Evolutionary conservation across 2,888 invertebrate genomes (phyloP).

Genomic region (Nomada fucata): DNA sequence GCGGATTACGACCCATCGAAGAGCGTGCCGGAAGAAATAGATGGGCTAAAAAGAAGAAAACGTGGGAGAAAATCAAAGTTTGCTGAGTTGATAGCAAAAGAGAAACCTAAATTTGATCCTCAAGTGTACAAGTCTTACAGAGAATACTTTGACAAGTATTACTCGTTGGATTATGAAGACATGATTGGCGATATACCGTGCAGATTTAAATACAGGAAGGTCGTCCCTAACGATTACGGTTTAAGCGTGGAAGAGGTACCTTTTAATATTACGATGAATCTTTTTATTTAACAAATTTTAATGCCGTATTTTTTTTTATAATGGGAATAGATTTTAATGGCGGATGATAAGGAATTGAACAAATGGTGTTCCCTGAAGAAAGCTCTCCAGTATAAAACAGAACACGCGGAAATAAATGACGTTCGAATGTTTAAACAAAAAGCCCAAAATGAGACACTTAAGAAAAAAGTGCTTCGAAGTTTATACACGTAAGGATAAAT

Average conservation of each 20-base stretch:
- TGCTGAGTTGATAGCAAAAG: slow-evolving; percentile 88
- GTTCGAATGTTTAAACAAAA: slow-evolving; percentile 90
- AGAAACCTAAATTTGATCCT: slow-evolving; percentile 95
- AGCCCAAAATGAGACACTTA: slow-evolving; percentile 89
- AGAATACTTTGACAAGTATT: slow-evolving; percentile 97
- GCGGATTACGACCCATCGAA: slow-evolving; percentile 90
- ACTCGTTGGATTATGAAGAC: slow-evolving; percentile 97
- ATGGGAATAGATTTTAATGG: slow-evolving; percentile 90
- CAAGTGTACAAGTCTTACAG: slow-evolving; percentile 89
- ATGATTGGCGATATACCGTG: slow-evolving; percentile 96
- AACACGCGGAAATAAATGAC: slow-evolving; percentile 92
- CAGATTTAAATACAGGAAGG: slow-evolving; percentile 96
- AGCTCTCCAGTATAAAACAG: slow-evolving; percentile 91
- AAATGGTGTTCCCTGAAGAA: slow-evolving; percentile 97
- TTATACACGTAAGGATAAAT: slow-evolving; percentile 86
- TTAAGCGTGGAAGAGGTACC: slow-evolving; percentile 94
- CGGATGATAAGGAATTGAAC: slow-evolving; percentile 97
- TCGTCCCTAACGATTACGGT: slow-evolving; percentile 96
- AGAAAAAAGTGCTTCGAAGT: slow-evolving; percentile 92
- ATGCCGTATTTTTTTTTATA: slow-evolving; percentile 31
- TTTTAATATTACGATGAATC: slow-evolving; percentile 10
- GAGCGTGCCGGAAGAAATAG: slow-evolving; percentile 85
- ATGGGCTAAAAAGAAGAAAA: slow-evolving; percentile 87
- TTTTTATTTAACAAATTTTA: slow-evolving; percentile 18
- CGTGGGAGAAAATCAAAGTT: slow-evolving; percentile 90